Evolutionary conservation across 2,888 invertebrate species (phyloP), one percentile per base, ranked within the genome.

Genomic region (Megalurothrips usitatus): DNA sequence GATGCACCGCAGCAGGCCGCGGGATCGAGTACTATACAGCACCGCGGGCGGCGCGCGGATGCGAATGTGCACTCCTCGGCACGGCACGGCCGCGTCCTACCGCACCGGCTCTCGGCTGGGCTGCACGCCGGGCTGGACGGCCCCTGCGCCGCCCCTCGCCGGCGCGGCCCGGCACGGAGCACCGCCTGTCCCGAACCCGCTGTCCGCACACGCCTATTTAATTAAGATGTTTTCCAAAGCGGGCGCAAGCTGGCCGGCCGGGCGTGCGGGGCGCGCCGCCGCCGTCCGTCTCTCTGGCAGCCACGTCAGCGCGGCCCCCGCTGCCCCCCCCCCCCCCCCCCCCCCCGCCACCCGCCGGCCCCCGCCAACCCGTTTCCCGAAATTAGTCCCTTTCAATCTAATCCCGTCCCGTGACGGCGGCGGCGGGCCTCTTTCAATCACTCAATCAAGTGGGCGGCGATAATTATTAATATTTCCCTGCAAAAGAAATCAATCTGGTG

Each of bases 341-440:
- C n/a, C n/a, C n/a, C n/a, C 34, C 34, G 34, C 34, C 34, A 6
- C 34, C 34, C 6, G 34, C 34, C 34, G 34, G 34, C 2, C 34
- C 34, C 34, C 34, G 34, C 34, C 34, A 43, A 12, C 68, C 26
- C 68, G 68, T 26, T 75, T 26, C 23, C 68, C 23, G 26, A 75
- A 75, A 75, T 75, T 75, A 75, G 68, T 75, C 68, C n/a, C 68
- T 75, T 75, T 75, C 68, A 75, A 75, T 75, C 68, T 23, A 75
- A 75, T 26, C 23, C 19, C 68, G 58, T 19, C 19, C 17, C n/a
- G 58, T 17, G 58, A 17, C 14, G 58, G 19, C n/a, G 58, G 4
- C 4, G 9, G 68, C 68, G 68, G 68, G 68, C 11, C 68, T 58
- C 68, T 75, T 75, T 75, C 68, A 75, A 75, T 75, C 68, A 75